Conservation (phyloP, 2,888 invertebrate genomes). For the Acrobasis repandana region DNA sequence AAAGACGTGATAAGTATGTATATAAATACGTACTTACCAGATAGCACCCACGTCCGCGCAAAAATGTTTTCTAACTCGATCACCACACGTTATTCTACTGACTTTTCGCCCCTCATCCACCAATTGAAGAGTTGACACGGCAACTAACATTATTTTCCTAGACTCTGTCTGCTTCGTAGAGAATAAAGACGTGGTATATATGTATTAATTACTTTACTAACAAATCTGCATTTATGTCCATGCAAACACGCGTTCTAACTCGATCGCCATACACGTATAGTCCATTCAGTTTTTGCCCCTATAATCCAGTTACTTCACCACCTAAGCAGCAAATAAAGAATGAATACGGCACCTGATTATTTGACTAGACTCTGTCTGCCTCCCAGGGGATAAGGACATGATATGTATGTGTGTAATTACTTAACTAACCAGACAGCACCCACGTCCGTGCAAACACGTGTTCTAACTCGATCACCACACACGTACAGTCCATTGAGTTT, state of each 20-base stretch:
- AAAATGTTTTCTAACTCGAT: neutral
- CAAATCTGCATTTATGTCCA: no score
- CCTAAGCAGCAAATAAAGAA: slow-evolving; percentile 80
- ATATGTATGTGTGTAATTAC: neutral
- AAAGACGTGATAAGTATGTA: no score
- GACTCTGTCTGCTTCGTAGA: no score
- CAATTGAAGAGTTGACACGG: slow-evolving; percentile 59
- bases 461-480: neutral
- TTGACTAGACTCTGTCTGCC: slow-evolving; percentile 59
- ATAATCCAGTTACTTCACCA: no score
- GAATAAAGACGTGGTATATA: no score
- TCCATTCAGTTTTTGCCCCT: slow-evolving; percentile 65
- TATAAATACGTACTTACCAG: neutral
- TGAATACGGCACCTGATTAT: slow-evolving; percentile 71
- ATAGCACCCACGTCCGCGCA: neutral
- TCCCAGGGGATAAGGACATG: slow-evolving; percentile 47
- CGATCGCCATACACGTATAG: slow-evolving; percentile 23
- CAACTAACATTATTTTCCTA: slow-evolving; percentile 77
- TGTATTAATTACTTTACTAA: no score
- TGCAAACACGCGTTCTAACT: neutral
- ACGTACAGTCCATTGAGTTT: slow-evolving; percentile 56
- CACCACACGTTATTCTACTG: slow-evolving; percentile 49
- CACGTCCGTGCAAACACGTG: neutral
- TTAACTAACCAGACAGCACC: neutral
- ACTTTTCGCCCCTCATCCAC: slow-evolving; percentile 59